These are phyloP conservation scores for Chelidonichthys spinosus DNA, from an alignment of 2,797 vertebrate genomes.

Conservation along the genomic window DNA sequence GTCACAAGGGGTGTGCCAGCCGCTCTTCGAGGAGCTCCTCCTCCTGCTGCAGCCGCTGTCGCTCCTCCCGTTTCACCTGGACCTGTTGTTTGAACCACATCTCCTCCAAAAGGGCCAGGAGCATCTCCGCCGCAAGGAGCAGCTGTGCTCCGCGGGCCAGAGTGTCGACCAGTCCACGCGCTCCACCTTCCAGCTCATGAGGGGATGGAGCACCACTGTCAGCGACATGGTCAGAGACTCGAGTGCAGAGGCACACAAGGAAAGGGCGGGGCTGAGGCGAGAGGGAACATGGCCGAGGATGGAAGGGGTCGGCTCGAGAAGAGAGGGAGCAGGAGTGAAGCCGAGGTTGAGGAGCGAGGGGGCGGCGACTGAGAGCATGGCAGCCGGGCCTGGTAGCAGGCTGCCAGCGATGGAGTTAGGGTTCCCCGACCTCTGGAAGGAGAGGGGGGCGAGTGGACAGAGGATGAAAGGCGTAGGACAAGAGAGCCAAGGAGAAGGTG, in stretches of 20 bases:
- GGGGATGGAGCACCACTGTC: conserved; percentile 77
- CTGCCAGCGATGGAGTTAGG: conserved; percentile 58
- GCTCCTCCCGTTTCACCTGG: conserved; percentile 94
- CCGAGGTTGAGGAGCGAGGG: conserved; percentile 31
- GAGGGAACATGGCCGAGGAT: conserved; percentile 83
- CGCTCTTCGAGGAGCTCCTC: conserved; percentile 93
- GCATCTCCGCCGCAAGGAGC: conserved; percentile 92
- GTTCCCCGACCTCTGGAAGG: conserved; percentile 59
- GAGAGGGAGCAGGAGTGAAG: conserved; percentile 59
- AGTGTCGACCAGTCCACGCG: conserved; percentile 86
- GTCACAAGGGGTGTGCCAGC: conserved; percentile 89
- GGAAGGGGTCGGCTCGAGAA: conserved; percentile 46
- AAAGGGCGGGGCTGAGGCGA: conserved; percentile 67
- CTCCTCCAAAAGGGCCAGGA: conserved; percentile 91
- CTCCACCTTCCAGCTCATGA: conserved; percentile 96
- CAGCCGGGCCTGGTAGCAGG: conserved; percentile 59
- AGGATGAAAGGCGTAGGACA: conserved; percentile 77
- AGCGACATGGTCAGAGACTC: conserved; percentile 74
- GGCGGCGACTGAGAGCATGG: conserved; percentile 62
- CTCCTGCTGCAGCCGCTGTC: conserved; percentile 95
- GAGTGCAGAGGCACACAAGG: conserved; percentile 54
- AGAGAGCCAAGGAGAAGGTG: conserved; percentile 60
- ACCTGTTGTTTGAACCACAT: conserved; percentile 93
- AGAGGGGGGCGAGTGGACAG: conserved; percentile 53
- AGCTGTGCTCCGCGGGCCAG: conserved; percentile 90